Base-by-base conservation (phyloP, 2,113 vertebrate species). In the Galbula dea region DNA sequence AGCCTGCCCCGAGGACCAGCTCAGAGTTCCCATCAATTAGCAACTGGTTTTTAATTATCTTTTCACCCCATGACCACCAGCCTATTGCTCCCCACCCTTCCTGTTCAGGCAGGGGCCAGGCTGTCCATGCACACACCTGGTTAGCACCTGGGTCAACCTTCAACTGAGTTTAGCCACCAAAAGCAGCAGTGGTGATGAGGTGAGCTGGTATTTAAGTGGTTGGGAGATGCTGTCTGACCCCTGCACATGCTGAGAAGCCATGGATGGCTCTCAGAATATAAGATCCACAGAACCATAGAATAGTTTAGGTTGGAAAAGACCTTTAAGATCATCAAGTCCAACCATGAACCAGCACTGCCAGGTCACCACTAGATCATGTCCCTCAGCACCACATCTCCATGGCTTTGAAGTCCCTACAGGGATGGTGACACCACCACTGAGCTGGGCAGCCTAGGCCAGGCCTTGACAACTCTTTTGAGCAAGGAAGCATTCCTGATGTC, bases 1-100 rank as follows among this genome's bases (percentile, higher is more conserved):
- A 2, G 1, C 1, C 22, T 49, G 43, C 45, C 34, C 41, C 5
- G 0, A 22, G 13, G 10, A 29, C 12, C 61, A 12, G 48, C 19
- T 24, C 55, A 1, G 18, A 19, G 21, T 27, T 62, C 27, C 43
- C 54, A 2, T 3, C 29, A n/a, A 7, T 68, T 43, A 82, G 7
- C 48, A 3, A 21, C 34, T 0, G 2, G 14, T 4, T 49, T 19
- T 62, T 86, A 59, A 71, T 68, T 59, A 68, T 3, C 19, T 8
- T 17, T 79, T 32, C 43, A 22, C 3, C 8, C 2, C 9, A 24
- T 43, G 48, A 27, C 20, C 2, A 1, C 14, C 71, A 72, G 43
- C 79, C 14, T 2, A 0, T 19, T 18, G 8, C n/a, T 43, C 15
- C 32, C 22, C 9, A n/a, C n/a, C 6, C 27, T 52, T 14, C 48